Conservation (phyloP, 2,113 vertebrate species). For the Patagioenas fasciata region DNA sequence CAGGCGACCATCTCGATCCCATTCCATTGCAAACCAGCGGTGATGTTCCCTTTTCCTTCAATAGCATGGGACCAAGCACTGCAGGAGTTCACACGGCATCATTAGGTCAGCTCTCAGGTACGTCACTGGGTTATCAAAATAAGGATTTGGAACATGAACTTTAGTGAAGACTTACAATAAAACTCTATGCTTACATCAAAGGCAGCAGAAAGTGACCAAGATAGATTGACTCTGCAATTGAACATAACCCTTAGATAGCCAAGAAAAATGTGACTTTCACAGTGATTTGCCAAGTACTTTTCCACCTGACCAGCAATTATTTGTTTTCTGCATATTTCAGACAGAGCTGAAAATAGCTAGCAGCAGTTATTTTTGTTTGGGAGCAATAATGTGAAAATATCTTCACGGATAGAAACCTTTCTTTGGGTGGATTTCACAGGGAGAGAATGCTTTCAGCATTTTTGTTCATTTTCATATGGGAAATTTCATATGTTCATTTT, state of each 20-base stretch:
- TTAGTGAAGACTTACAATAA: neutral
- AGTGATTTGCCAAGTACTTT: neutral
- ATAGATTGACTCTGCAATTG: neutral
- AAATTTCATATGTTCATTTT: neutral
- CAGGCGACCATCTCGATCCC: neutral
- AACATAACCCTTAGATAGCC: neutral
- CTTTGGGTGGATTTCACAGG: neutral
- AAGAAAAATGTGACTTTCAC: neutral
- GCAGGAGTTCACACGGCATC: neutral
- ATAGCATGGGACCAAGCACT: neutral
- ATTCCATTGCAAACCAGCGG: neutral
- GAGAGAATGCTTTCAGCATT: neutral
- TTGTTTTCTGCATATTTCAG: slow-evolving; percentile 11
- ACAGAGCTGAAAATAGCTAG: neutral
- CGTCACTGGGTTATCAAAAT: neutral
- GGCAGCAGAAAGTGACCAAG: neutral
- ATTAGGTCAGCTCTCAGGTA: neutral
- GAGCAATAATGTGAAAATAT: neutral
- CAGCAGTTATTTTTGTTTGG: neutral
- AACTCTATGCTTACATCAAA: neutral
- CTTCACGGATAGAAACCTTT: neutral
- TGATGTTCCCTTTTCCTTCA: neutral
- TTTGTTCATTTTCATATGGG: neutral
- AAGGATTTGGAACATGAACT: neutral
- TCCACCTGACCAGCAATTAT: neutral